Conservation (phyloP, 1,140 invertebrate genomes). For the Drosophila murphyi region DNA sequence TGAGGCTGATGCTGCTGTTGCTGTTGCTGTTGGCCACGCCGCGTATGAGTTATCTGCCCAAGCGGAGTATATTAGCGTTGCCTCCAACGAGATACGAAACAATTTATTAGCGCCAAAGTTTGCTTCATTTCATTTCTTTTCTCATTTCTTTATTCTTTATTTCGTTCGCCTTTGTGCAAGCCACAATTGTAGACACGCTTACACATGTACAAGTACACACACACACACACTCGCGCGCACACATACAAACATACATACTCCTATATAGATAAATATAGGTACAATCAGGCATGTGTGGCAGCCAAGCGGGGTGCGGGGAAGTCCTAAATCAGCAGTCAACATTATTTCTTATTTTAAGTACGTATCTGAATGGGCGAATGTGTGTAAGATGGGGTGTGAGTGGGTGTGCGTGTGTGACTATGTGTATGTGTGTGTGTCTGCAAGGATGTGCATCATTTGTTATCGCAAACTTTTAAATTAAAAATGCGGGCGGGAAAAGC, state of each 20-base stretch:
- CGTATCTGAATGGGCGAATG: conserved; percentile 33
- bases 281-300: conserved; percentile 3
- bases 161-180: conserved; percentile 55
- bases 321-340: conserved; percentile 74
- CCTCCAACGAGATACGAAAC: conserved; percentile 67
- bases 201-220: conserved; percentile 14
- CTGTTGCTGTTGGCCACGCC: conserved; percentile 42
- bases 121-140: conserved; percentile 65
- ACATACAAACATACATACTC: conserved; percentile 16
- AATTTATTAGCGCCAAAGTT: conserved; percentile 81
- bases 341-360: conserved; percentile 79
- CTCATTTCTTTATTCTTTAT: conserved; percentile 51
- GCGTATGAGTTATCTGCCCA: conserved; percentile 74
- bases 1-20: conserved; percentile 11
- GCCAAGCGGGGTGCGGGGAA: neutral
- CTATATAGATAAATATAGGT: conserved; percentile 38
- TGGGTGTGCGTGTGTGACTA: neutral
- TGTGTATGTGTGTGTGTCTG: conserved; percentile 17
- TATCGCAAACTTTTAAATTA: conserved; percentile 83
- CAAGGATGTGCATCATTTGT: conserved; percentile 76
- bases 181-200: conserved; percentile 19
- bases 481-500: conserved; percentile 49
- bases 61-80: conserved; percentile 51
- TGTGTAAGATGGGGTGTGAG: conserved; percentile 2
- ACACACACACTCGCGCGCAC: conserved; percentile 12